A percentile compares a stretch with the other conserved stretches of the same genome.
These are phyloP conservation scores for Eubucco bourcierii DNA, from an alignment of 2,113 vertebrate species.

Conservation along the genomic window DNA sequence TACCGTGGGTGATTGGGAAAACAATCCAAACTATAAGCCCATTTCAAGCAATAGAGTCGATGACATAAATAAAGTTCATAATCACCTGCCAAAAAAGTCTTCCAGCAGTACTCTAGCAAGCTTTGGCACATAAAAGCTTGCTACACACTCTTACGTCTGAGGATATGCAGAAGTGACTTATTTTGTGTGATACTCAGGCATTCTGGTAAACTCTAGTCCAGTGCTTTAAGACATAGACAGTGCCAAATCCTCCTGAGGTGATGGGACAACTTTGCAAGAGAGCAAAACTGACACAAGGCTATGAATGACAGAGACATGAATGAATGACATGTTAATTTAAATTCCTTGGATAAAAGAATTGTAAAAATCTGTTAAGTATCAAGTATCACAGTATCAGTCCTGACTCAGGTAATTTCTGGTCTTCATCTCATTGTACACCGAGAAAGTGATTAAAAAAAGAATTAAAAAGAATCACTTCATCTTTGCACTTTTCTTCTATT, in stretches of 20 bases:
- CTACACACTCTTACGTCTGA: not conserved
- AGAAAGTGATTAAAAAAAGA: not conserved
- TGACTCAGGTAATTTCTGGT: not conserved
- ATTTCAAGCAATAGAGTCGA: not conserved
- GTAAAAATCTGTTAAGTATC: not conserved
- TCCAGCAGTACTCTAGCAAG: not conserved
- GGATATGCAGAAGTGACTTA: not conserved
- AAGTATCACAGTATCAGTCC: fast-evolving
- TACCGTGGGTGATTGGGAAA: not conserved
- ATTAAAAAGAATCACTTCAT: not conserved
- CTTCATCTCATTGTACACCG: not conserved
- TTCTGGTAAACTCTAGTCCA: not conserved
- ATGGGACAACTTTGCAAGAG: fast-evolving
- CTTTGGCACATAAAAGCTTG: not conserved
- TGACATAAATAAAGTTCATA: not conserved
- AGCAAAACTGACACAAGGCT: not conserved
- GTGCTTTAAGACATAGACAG: not conserved
- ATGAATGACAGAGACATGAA: too few relatives aligned
- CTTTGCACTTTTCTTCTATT: not conserved
- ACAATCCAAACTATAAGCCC: not conserved
- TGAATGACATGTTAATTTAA: not conserved
- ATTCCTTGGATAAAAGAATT: not conserved
- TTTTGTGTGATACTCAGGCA: too few relatives aligned
- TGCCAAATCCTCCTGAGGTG: too few relatives aligned
- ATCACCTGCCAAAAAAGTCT: not conserved